Evolutionary conservation across 2,797 vertebrate species (phyloP).

Genomic region (Gila robusta): DNA sequence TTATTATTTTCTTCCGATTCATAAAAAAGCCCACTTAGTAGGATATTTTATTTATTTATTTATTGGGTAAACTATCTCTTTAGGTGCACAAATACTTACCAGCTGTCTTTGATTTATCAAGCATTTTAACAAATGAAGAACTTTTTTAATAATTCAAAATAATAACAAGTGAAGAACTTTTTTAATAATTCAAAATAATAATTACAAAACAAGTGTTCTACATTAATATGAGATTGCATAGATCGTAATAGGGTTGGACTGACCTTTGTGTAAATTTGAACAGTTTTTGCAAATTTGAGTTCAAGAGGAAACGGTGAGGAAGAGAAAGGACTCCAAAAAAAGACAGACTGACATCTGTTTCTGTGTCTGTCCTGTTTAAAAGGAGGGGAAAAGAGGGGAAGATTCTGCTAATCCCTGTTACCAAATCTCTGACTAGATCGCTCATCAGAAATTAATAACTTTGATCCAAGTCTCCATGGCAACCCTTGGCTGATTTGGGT

Average conservation of each 20-base stretch:
- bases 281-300: not conserved
- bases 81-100: not conserved
- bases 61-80: not conserved
- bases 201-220: too few relatives aligned
- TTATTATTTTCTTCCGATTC: too few relatives aligned
- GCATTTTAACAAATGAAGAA: not conserved
- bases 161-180: too few relatives aligned
- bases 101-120: not conserved
- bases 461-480: constrained; percentile 60
- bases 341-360: constrained; percentile 36
- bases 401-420: constrained; percentile 66
- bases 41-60: too few relatives aligned
- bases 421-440: constrained; percentile 63
- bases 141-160: not conserved
- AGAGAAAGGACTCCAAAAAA: not conserved
- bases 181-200: too few relatives aligned
- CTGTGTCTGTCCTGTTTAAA: constrained; percentile 23
- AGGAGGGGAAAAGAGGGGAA: constrained; percentile 4
- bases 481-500: constrained; percentile 59
- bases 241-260: not conserved
- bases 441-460: constrained; percentile 67
- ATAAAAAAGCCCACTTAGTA: too few relatives aligned
- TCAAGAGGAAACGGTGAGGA: not conserved
- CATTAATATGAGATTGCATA: not conserved
- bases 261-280: not conserved